These are phyloP conservation scores for Pao palembangensis DNA, from an alignment of 2,113 vertebrate genomes.

Conservation along the genomic window DNA sequence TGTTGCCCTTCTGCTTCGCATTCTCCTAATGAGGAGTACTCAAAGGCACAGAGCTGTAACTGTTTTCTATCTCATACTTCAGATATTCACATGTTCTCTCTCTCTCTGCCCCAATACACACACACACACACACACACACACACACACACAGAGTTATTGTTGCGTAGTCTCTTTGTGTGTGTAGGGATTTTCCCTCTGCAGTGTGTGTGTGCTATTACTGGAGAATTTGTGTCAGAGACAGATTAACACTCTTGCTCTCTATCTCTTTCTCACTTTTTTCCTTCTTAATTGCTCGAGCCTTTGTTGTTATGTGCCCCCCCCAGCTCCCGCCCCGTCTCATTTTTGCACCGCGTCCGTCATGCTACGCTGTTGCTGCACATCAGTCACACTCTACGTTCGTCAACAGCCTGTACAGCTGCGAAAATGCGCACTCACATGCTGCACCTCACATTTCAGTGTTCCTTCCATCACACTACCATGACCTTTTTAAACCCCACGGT, in stretches of 20 bases:
- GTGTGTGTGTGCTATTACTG: conserved; percentile 29
- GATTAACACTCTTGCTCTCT: conserved; percentile 31
- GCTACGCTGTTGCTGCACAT: conserved; percentile 1
- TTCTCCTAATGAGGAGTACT: conserved; percentile 49
- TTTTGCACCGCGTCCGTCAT: not conserved
- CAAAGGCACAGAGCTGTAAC: conserved; percentile 38
- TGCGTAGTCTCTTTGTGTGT: not conserved
- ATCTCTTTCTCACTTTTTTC: conserved; percentile 14
- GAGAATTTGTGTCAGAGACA: conserved; percentile 52
- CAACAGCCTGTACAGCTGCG: conserved; percentile 2
- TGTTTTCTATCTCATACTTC: conserved; percentile 20
- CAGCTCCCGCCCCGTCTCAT: not conserved
- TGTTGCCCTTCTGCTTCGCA: conserved; percentile 20
- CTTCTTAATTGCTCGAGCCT: conserved; percentile 9
- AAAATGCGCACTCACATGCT: conserved; percentile 25
- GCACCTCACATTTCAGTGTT: conserved; percentile 26
- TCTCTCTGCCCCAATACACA: not conserved
- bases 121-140: conserved; percentile 4
- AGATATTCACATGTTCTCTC: conserved; percentile 17
- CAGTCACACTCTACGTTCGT: not conserved
- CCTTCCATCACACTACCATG: conserved; percentile 33
- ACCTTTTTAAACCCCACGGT: conserved; percentile 35
- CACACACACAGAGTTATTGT: not conserved
- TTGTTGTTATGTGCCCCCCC: conserved; percentile 5
- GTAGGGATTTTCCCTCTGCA: conserved; percentile 65